A percentile compares a stretch with the other conserved stretches of the same genome.
Evolutionary conservation across 2,797 vertebrate species (phyloP).

Genomic region (Muscicapa striata): DNA sequence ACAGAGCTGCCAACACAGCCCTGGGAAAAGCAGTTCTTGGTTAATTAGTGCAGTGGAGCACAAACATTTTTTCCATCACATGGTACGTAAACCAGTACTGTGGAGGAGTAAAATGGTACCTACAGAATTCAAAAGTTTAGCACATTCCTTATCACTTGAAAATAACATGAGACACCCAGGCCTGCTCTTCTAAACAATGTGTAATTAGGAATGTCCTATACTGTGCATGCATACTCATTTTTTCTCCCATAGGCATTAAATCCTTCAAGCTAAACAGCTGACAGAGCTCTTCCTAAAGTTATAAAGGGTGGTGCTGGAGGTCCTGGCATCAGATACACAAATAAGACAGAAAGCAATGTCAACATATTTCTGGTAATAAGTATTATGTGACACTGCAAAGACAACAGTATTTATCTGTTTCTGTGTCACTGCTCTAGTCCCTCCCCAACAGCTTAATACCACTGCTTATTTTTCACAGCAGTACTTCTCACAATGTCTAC

Average conservation of each 20-base stretch:
- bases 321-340: neutral
- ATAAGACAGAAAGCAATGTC: neutral
- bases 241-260: neutral
- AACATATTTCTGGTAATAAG: neutral
- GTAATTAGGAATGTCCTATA: neutral
- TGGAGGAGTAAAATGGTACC: neutral
- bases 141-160: neutral
- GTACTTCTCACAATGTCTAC: neutral
- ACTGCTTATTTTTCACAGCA: neutral
- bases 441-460: neutral
- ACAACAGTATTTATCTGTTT: neutral
- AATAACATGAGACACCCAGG: neutral
- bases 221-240: neutral
- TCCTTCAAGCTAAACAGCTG: neutral
- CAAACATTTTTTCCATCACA: conserved; percentile 44
- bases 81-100: neutral
- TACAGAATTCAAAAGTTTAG: neutral
- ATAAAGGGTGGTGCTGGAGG: neutral
- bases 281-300: neutral
- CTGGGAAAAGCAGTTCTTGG: conserved; percentile 36
- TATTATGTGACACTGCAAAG: neutral
- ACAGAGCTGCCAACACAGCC: conserved; percentile 43
- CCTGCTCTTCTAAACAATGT: neutral
- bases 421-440: neutral
- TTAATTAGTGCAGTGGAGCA: conserved; percentile 61